Evolutionary conservation across 2,888 invertebrate species (phyloP).

Genomic region (Sphecodes monilicornis): DNA sequence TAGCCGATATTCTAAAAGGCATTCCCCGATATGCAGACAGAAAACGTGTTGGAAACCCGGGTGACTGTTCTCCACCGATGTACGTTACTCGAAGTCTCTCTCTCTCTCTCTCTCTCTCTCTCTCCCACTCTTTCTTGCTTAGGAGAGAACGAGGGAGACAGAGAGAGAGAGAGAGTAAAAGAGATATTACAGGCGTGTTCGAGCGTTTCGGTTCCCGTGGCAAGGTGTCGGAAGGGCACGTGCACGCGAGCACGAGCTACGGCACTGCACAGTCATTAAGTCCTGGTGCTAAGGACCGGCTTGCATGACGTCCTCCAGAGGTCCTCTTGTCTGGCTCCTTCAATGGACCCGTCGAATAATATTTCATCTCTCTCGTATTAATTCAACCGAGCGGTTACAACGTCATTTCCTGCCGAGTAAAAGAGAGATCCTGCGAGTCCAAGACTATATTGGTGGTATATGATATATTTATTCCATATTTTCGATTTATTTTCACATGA

Average conservation of each 20-base stretch:
- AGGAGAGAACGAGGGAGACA: not conserved
- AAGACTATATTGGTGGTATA: too few species aligned
- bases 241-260: slow-evolving; percentile 53
- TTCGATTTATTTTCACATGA: too few species aligned
- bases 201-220: slow-evolving; percentile 34
- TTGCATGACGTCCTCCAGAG: slow-evolving; percentile 35
- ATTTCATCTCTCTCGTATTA: slow-evolving; percentile 45
- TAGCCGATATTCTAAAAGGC: slow-evolving; percentile 31
- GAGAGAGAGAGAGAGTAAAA: not conserved
- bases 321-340: slow-evolving; percentile 13
- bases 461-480: too few species aligned
- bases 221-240: slow-evolving; percentile 18
- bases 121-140: not conserved
- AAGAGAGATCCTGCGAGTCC: not conserved
- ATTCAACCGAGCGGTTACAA: slow-evolving; percentile 24
- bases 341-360: slow-evolving; percentile 29
- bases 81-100: not conserved
- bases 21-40: slow-evolving; percentile 14
- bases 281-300: slow-evolving; percentile 45
- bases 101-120: not conserved
- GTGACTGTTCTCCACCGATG: not conserved
- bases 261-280: slow-evolving; percentile 46
- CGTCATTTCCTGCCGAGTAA: slow-evolving; percentile 24
- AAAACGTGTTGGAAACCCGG: slow-evolving; percentile 14
- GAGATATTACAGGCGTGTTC: slow-evolving; percentile 50